Evolutionary conservation across 2,888 invertebrate species (phyloP), one percentile per base, ranked within the genome.

Genomic region (Drosophila helvetica): DNA sequence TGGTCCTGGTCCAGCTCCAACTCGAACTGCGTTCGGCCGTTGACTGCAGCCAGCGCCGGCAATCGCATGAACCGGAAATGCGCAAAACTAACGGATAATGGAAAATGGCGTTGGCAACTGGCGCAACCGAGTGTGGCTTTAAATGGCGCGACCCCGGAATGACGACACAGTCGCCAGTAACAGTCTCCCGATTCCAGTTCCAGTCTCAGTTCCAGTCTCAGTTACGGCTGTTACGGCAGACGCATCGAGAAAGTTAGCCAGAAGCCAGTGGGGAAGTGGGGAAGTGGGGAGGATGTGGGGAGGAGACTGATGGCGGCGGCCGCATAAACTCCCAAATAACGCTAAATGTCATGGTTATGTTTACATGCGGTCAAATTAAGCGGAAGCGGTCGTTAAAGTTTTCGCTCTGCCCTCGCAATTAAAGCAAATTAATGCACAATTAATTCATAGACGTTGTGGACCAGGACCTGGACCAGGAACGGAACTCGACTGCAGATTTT

Each of bases 261-360:
- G 38, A 15, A 38, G 38, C 6, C 38, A 38, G 38, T 1, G 38
- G 45, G 54, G 45, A 22, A 9, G 47, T 19, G 19, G 17, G 45
- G 25, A n/a, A 1, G 25, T 7, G n/a, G 19, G 45, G 25, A 17
- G 38, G 47, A 43, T 22, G 50, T 15, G 10, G 17, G 27, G n/a
- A 19, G 25, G 45, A 25, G 61, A 22, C 33, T 38, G 38, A 38
- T 15, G 33, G 7, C 17, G 53, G 17, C 54, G 71, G 48, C 68
- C 70, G 74, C 68, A 79, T 80, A 78, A 80, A 76, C 71, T 83
- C 62, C 75, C 61, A 69, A 77, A 81, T 82, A 78, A 85, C 81
- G 83, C 80, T 79, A 88, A 90, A 90, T 89, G 89, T 90, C 90
- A 89, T 86, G 89, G 90, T 81, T 90, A 82, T 85, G 87, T 90